Conservation (phyloP, 2,888 invertebrate species). For the Drosophila tanythrix region DNA sequence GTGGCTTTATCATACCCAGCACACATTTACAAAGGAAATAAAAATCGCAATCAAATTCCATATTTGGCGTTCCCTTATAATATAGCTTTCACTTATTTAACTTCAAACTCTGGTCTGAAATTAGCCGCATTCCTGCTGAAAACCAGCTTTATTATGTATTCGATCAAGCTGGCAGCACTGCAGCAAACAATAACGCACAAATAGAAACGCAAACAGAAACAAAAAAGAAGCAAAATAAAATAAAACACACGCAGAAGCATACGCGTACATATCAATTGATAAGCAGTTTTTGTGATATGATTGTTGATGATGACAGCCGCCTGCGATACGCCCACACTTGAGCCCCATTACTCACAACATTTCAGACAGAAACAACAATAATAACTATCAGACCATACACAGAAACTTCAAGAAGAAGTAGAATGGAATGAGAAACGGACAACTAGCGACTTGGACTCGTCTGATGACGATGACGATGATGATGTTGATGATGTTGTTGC, state of each 20-base stretch:
- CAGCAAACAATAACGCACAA: slow-evolving; percentile 16
- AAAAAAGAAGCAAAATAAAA: background rate
- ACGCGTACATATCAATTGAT: slow-evolving; percentile 40
- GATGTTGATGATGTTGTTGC: slow-evolving; percentile 19
- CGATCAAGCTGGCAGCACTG: slow-evolving; percentile 13
- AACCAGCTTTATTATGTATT: slow-evolving; percentile 7
- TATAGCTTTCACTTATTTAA: background rate
- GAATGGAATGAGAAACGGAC: slow-evolving; percentile 45
- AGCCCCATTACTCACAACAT: slow-evolving; percentile 50
- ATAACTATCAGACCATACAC: slow-evolving; percentile 26
- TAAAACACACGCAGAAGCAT: background rate
- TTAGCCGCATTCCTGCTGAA: background rate
- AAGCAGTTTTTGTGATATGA: slow-evolving; percentile 47
- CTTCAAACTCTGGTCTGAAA: background rate
- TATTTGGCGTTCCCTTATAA: background rate
- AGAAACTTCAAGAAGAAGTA: slow-evolving; percentile 47
- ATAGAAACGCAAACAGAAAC: background rate
- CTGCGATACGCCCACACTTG: slow-evolving; percentile 53
- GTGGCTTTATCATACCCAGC: background rate
- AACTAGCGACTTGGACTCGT: slow-evolving; percentile 28
- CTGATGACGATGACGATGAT: slow-evolving; percentile 20
- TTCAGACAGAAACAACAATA: slow-evolving; percentile 10
- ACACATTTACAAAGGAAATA: background rate
- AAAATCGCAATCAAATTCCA: background rate
- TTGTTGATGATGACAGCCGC: slow-evolving; percentile 46